Evolutionary conservation across 2,113 vertebrate species (phyloP).

Genomic region (Poeciliopsis retropinna): DNA sequence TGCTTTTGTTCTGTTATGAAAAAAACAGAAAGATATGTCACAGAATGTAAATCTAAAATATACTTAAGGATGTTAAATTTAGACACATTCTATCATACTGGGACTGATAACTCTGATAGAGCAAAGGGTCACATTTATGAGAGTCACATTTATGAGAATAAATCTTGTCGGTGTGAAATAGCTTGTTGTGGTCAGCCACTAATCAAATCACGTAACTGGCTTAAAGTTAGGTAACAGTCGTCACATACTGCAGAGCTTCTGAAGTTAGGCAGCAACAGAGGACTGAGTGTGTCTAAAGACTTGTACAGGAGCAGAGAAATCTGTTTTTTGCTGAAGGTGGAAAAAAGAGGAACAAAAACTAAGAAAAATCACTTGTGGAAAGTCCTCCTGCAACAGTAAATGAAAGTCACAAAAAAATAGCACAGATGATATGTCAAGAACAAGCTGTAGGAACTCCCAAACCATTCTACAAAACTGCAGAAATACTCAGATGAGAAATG

Average conservation of each 20-base stretch:
- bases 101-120: too few species aligned
- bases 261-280: conserved; percentile 4
- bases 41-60: not conserved
- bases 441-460: too few species aligned
- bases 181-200: conserved; percentile 16
- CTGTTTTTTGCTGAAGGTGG: not conserved
- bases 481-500: too few species aligned
- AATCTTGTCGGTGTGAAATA: conserved; percentile 22
- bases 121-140: not conserved
- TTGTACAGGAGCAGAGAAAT: not conserved
- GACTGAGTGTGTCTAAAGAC: not conserved
- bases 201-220: conserved; percentile 42
- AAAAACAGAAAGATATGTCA: not conserved
- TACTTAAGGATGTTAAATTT: not conserved
- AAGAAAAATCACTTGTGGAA: not conserved
- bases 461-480: too few species aligned
- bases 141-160: conserved; percentile 1
- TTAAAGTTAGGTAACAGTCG: conserved; percentile 28
- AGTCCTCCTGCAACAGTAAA: not conserved
- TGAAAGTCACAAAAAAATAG: too few species aligned
- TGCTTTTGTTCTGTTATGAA: not conserved
- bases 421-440: too few species aligned
- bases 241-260: not conserved
- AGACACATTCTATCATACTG: not conserved
- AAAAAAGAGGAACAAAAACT: not conserved